These are phyloP conservation scores for Macroramphosus scolopax DNA, from an alignment of 2,797 vertebrate genomes.

Conservation along the genomic window DNA sequence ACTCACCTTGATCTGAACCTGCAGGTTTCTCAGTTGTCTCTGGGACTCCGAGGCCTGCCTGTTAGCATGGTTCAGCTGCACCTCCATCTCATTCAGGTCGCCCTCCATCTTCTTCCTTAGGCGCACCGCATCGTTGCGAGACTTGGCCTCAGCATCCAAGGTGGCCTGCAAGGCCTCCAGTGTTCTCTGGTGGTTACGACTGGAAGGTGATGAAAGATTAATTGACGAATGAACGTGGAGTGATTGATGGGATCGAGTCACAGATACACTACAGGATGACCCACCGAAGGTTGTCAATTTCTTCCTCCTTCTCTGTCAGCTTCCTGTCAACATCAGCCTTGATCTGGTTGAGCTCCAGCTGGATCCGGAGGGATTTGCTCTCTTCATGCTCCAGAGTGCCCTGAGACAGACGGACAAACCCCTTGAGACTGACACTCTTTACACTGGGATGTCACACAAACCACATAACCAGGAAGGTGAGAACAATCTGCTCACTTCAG, in stretches of 20 bases:
- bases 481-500: slow-evolving; percentile 76
- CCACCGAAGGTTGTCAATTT: slow-evolving; percentile 82
- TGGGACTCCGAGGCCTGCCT: slow-evolving; percentile 86
- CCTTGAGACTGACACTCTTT: too few species aligned
- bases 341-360: slow-evolving; percentile 90
- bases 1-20: slow-evolving; percentile 88
- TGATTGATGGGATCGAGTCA: neutral
- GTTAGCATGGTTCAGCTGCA: slow-evolving; percentile 89
- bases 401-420: slow-evolving; percentile 67
- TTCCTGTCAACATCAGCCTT: slow-evolving; percentile 91
- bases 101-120: slow-evolving; percentile 95
- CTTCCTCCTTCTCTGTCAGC: slow-evolving; percentile 90
- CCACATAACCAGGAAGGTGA: neutral
- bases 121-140: slow-evolving; percentile 87
- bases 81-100: slow-evolving; percentile 93
- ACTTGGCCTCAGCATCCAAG: slow-evolving; percentile 86
- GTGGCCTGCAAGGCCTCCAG: slow-evolving; percentile 90
- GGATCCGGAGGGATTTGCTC: slow-evolving; percentile 90
- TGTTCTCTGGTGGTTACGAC: slow-evolving; percentile 89
- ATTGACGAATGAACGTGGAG: neutral
- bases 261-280: slow-evolving; percentile 1
- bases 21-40: slow-evolving; percentile 84
- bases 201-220: slow-evolving; percentile 31
- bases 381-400: slow-evolving; percentile 92
- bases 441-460: neutral